These are phyloP conservation scores for Virgularia gustaviana DNA, from an alignment of 92 coral and sea anemone species.

Conservation along the genomic window DNA sequence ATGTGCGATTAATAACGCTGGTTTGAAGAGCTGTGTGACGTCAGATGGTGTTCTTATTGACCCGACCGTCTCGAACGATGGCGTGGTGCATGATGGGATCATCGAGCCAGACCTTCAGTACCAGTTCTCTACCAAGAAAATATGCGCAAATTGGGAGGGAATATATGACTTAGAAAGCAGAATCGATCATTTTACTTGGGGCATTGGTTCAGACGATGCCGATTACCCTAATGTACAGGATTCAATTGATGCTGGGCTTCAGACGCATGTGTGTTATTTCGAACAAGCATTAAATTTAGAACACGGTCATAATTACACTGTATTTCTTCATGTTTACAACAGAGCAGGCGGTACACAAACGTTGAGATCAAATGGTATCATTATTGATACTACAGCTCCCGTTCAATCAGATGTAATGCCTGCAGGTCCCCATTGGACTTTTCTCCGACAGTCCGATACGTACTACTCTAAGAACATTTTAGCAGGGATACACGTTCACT, in stretches of 20 bases:
- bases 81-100: constrained; percentile 89
- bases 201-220: constrained; percentile 60
- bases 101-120: constrained; percentile 84
- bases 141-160: constrained; percentile 97
- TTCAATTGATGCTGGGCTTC: constrained; percentile 70
- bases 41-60: constrained; percentile 94
- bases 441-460: constrained; percentile 45
- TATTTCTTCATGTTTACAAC: constrained; percentile 63
- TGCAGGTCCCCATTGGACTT: constrained; percentile 63
- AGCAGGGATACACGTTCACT: constrained; percentile 61
- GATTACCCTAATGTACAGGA: constrained; percentile 48
- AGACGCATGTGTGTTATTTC: constrained; percentile 77
- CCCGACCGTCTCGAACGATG: constrained; percentile 65
- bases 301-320: constrained; percentile 69
- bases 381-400: constrained; percentile 76
- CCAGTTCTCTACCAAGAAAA: constrained; percentile 64
- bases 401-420: constrained; percentile 57
- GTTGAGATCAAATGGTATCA: constrained; percentile 79
- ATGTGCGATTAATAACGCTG: constrained; percentile 80
- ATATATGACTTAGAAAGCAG: constrained; percentile 94
- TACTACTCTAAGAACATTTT: constrained; percentile 62
- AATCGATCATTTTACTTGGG: constrained; percentile 85
- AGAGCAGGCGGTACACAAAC: constrained; percentile 72
- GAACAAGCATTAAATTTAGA: constrained; percentile 50
- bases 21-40: constrained; percentile 61